A percentile compares a stretch with the other conserved stretches of the same genome.
Evolutionary conservation across 1,140 invertebrate species (phyloP).

Genomic region (Ostrea denselamellosa): DNA sequence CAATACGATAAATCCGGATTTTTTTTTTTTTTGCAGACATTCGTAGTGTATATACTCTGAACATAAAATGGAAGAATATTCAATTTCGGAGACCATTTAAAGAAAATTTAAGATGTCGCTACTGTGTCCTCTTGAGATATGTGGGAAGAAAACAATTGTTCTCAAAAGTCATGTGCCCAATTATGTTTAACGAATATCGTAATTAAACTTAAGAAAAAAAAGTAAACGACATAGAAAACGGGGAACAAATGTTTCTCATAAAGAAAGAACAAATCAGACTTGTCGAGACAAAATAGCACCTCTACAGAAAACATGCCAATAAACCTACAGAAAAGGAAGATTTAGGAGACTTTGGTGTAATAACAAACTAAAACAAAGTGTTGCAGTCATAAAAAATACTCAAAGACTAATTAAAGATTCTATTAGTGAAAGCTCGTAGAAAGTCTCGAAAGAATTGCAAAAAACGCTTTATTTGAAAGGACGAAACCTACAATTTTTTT

Average conservation of each 20-base stretch:
- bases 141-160: neutral
- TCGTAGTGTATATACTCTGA: neutral
- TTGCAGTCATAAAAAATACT: conserved; percentile 3
- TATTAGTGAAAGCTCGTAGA: conserved; percentile 29
- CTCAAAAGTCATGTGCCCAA: neutral
- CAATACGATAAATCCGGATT: neutral
- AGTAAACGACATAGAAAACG: neutral
- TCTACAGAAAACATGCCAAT: conserved; percentile 1
- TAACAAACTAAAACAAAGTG: conserved; percentile 25
- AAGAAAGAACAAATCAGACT: conserved; percentile 4
- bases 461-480: neutral
- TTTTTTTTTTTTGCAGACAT: too few relatives aligned
- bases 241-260: neutral
- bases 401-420: conserved; percentile 40
- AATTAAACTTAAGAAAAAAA: neutral
- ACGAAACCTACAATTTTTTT: neutral
- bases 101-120: neutral
- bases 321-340: neutral
- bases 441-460: neutral
- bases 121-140: neutral
- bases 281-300: conserved; percentile 1
- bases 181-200: neutral
- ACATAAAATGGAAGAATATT: too few relatives aligned
- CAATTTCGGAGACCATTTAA: neutral
- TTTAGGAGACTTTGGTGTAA: conserved; percentile 19